These are phyloP conservation scores for Xanthorhoe spadicearia DNA, from an alignment of 2,888 invertebrate species.

Conservation along the genomic window DNA sequence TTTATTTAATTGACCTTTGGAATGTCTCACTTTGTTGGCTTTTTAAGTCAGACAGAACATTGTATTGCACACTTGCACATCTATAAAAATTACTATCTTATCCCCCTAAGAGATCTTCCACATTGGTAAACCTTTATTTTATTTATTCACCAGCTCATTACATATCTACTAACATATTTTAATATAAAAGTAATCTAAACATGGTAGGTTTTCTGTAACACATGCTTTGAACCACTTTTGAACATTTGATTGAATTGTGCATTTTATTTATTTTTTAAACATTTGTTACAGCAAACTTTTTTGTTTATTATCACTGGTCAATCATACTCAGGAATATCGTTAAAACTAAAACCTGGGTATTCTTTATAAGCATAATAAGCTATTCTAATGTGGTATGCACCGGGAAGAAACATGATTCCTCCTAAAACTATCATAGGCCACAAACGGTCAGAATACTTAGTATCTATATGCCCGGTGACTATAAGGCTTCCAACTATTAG, in stretches of 20 bases:
- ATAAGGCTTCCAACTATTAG: conserved; percentile 91
- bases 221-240: too few relatives aligned
- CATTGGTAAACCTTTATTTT: neutral
- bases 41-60: neutral
- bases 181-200: too few relatives aligned
- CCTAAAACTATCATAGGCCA: conserved; percentile 96
- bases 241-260: neutral
- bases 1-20: too few relatives aligned
- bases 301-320: conserved; percentile 44
- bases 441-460: conserved; percentile 93
- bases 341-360: conserved; percentile 93
- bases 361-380: conserved; percentile 94
- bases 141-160: neutral
- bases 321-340: conserved; percentile 95
- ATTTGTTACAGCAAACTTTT: neutral
- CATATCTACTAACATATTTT: neutral
- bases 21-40: too few relatives aligned
- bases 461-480: conserved; percentile 91
- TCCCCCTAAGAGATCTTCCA: neutral
- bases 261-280: neutral
- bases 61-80: neutral
- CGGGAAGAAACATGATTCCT: conserved; percentile 95
- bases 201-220: too few relatives aligned
- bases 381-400: conserved; percentile 95
- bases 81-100: neutral